Conservation (phyloP, 2,888 invertebrate species). For the Tipula vernalis region DNA sequence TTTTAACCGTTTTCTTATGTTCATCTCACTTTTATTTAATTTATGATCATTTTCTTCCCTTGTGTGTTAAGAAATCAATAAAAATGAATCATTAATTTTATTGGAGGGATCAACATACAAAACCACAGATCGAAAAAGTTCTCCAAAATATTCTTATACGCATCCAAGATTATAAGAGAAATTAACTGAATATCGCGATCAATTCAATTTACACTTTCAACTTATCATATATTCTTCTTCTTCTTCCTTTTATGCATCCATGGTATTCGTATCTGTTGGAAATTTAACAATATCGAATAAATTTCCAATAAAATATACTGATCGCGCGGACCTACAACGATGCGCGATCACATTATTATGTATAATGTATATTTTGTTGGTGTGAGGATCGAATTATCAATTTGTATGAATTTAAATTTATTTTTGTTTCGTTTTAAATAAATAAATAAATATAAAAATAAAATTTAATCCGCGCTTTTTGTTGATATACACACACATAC, state of each 20-base stretch:
- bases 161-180: neutral
- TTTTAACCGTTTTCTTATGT: neutral
- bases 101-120: neutral
- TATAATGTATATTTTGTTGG: neutral
- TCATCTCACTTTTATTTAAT: neutral
- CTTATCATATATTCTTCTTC: neutral
- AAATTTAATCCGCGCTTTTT: neutral
- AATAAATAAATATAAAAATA: neutral
- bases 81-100: neutral
- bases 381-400: neutral
- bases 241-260: neutral
- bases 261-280: neutral
- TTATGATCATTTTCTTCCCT: neutral
- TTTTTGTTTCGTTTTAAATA: neutral
- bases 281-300: neutral
- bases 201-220: slow-evolving; percentile 4
- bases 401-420: neutral
- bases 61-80: neutral
- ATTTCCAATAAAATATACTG: neutral
- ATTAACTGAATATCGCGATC: neutral
- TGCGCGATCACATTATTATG: neutral
- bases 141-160: neutral
- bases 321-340: neutral
- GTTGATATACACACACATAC: no score
- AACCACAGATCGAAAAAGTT: neutral